phyloP scores from a whole-genome alignment of 2,797 vertebrate species.

The Falco novaeseelandiae region DNA sequence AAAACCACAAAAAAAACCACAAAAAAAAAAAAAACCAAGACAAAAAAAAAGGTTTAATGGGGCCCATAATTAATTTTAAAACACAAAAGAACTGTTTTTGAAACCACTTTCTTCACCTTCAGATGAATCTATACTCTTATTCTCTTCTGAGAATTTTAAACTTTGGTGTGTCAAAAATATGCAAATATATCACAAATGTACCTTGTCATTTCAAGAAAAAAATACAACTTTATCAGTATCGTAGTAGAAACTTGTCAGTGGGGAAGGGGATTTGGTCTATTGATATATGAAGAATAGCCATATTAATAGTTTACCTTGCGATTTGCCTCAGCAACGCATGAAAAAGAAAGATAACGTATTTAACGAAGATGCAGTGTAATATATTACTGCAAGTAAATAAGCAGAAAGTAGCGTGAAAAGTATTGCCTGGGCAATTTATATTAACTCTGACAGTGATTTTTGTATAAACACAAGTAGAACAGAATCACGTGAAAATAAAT shows the following conservation, averaged over 20 bases:
- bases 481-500: slow-evolving; percentile 72
- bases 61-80: slow-evolving; percentile 56
- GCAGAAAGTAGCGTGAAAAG: slow-evolving; percentile 70
- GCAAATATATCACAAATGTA: slow-evolving; percentile 78
- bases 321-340: slow-evolving; percentile 77
- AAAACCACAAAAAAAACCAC: not conserved
- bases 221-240: slow-evolving; percentile 66
- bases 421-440: slow-evolving; percentile 76
- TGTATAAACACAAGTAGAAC: slow-evolving; percentile 71
- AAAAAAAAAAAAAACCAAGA: not conserved
- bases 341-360: slow-evolving; percentile 63
- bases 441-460: slow-evolving; percentile 75
- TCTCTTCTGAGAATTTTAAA: slow-evolving; percentile 68
- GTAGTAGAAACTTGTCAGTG: slow-evolving; percentile 74
- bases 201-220: slow-evolving; percentile 69
- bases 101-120: slow-evolving; percentile 67
- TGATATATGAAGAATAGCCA: slow-evolving; percentile 82
- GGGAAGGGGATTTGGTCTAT: slow-evolving; percentile 76
- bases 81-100: slow-evolving; percentile 37
- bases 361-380: slow-evolving; percentile 68
- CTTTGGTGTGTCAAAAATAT: slow-evolving; percentile 79
- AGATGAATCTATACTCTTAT: slow-evolving; percentile 57
- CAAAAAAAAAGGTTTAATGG: slow-evolving; percentile 25
- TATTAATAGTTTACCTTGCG: slow-evolving; percentile 81
- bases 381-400: slow-evolving; percentile 69